A percentile compares a stretch with the other conserved stretches of the same genome.
These are phyloP conservation scores for Mermis nigrescens DNA, from an alignment of 2,888 invertebrate genomes.

Conservation along the genomic window DNA sequence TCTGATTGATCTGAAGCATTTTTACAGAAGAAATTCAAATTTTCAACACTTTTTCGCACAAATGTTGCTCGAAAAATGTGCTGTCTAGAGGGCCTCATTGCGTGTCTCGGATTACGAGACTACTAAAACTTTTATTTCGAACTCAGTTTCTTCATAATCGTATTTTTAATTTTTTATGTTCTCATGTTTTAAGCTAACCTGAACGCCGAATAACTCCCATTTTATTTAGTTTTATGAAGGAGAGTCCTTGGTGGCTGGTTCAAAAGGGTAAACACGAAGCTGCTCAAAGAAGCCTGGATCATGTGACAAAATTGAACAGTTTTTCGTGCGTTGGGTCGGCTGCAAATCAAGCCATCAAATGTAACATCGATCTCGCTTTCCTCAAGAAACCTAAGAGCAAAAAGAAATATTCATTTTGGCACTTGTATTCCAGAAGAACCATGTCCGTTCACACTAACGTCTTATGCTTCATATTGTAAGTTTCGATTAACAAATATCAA, in stretches of 20 bases:
- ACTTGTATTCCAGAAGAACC: background rate
- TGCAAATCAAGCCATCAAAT: background rate
- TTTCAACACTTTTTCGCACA: too few species aligned
- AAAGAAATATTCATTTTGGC: background rate
- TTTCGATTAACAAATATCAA: background rate
- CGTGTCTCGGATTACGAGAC: too few species aligned
- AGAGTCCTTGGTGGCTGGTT: constrained; percentile 2
- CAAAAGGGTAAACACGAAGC: background rate
- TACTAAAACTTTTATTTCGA: too few species aligned
- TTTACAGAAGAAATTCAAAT: too few species aligned
- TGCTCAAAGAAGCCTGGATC: background rate
- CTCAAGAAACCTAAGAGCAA: background rate
- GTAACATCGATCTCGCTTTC: background rate
- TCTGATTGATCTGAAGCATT: too few species aligned
- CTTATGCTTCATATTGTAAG: background rate
- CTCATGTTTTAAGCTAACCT: too few species aligned
- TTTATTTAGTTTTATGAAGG: background rate
- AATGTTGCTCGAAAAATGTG: too few species aligned
- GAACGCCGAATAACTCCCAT: background rate
- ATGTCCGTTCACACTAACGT: background rate
- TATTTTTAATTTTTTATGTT: too few species aligned
- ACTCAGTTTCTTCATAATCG: too few species aligned
- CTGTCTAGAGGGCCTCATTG: too few species aligned
- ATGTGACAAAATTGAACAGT: background rate
- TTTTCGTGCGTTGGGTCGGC: background rate